Conservation (phyloP, 2,888 invertebrate genomes). For the Drosophila greeni region DNA sequence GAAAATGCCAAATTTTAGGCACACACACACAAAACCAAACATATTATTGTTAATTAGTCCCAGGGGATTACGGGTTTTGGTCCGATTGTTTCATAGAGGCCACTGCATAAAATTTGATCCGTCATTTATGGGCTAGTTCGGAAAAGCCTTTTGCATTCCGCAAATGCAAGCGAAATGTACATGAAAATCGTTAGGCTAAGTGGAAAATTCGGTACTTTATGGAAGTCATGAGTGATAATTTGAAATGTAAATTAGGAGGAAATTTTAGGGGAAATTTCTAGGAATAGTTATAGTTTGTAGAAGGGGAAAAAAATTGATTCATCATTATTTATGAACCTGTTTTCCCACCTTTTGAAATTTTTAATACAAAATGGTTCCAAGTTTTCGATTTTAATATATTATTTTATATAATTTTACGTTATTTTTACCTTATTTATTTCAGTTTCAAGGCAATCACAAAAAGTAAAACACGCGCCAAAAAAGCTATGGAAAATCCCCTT, state of each 20-base stretch:
- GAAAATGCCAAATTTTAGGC: constrained; percentile 7
- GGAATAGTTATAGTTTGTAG: not conserved
- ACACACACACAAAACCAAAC: constrained; percentile 27
- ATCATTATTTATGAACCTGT: no score
- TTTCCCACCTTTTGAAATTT: not conserved
- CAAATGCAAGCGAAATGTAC: constrained; percentile 36
- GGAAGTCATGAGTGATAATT: constrained; percentile 9
- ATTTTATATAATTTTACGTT: not conserved
- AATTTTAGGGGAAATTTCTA: not conserved
- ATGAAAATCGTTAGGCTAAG: constrained; percentile 30
- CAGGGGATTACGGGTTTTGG: constrained; percentile 23
- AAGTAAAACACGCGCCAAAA: not conserved
- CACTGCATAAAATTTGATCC: constrained; percentile 14
- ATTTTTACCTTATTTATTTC: not conserved
- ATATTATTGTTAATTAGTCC: constrained; percentile 52
- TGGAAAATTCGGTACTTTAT: constrained; percentile 5
- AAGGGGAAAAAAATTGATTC: not conserved
- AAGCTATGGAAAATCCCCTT: constrained; percentile 8
- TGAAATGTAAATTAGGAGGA: not conserved
- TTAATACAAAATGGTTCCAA: not conserved
- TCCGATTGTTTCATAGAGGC: constrained; percentile 20
- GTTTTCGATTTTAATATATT: not conserved
- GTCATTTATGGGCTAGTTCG: not conserved
- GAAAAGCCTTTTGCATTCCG: not conserved
- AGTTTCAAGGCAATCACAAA: constrained; percentile 5